A percentile compares a stretch with the other conserved stretches of the same genome.
Conservation (phyloP, 2,113 vertebrate genomes). For the Heloderma charlesbogerti region DNA sequence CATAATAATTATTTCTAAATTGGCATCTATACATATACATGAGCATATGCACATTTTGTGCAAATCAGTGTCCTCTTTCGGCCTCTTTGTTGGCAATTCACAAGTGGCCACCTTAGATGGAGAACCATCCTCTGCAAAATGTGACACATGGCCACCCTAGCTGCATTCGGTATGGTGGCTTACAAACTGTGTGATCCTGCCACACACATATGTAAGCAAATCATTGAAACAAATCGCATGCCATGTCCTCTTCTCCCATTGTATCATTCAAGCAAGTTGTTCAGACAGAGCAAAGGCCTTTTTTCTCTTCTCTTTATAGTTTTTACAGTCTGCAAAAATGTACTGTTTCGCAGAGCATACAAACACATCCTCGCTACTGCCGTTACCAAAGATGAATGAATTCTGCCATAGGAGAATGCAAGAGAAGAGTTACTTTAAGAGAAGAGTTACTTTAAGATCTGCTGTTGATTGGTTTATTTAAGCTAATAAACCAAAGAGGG, state of each 20-base stretch:
- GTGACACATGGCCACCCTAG: too few relatives aligned
- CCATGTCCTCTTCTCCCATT: background rate
- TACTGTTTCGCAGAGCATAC: background rate
- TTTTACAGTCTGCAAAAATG: background rate
- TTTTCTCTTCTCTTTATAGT: background rate
- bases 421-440: constrained; percentile 3
- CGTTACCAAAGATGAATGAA: background rate
- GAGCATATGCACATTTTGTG: too few relatives aligned
- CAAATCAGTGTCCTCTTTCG: too few relatives aligned
- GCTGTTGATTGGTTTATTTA: constrained; percentile 28
- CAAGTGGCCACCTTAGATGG: too few relatives aligned
- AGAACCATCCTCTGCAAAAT: too few relatives aligned
- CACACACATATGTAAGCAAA: background rate
- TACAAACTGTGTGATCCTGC: background rate
- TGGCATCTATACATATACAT: too few relatives aligned
- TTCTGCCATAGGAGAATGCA: background rate
- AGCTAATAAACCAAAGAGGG: background rate
- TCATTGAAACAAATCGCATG: background rate
- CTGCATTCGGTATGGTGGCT: background rate
- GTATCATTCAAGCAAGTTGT: background rate
- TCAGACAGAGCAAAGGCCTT: background rate
- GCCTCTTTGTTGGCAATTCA: too few relatives aligned
- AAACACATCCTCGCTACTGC: background rate
- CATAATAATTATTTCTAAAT: too few relatives aligned
- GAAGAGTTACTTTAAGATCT: background rate